phyloP scores from a whole-genome alignment of 1,140 invertebrate genomes.

The Drosophila lowei region DNA sequence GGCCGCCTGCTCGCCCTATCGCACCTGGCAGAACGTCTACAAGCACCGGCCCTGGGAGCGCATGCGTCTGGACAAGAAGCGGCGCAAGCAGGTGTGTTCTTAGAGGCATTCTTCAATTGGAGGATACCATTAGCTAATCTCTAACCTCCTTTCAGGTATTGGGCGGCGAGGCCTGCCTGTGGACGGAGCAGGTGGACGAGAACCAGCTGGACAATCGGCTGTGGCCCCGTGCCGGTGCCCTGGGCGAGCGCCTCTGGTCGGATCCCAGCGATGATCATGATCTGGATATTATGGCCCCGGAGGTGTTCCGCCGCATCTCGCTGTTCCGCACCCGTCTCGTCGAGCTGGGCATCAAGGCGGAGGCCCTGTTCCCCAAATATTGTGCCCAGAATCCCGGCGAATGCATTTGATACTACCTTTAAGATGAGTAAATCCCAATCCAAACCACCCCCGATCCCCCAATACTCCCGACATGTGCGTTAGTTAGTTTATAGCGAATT shows the following conservation, averaged over 20 bases:
- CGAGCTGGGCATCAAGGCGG: conserved; percentile 86
- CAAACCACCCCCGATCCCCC: conserved; percentile 9
- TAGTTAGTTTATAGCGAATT: conserved; percentile 78
- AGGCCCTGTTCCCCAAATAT: conserved; percentile 89
- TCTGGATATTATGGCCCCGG: conserved; percentile 71
- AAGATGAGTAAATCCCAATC: conserved; percentile 40
- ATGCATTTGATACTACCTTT: conserved; percentile 82
- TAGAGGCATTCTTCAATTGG: not conserved
- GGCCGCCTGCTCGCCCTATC: conserved; percentile 91
- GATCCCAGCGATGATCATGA: conserved; percentile 81
- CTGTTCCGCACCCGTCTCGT: conserved; percentile 85
- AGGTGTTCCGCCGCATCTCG: conserved; percentile 79
- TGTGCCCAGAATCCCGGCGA: conserved; percentile 87
- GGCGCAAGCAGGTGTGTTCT: conserved; percentile 68
- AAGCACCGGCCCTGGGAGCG: conserved; percentile 89
- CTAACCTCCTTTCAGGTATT: conserved; percentile 80
- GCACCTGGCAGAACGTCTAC: conserved; percentile 92
- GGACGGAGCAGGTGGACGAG: conserved; percentile 87
- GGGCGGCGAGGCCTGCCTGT: conserved; percentile 88
- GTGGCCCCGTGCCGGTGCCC: conserved; percentile 88
- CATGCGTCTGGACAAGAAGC: conserved; percentile 73
- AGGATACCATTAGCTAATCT: not conserved
- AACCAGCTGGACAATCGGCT: conserved; percentile 86
- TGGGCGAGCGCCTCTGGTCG: conserved; percentile 86
- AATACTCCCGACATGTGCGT: conserved; percentile 47